Conservation (phyloP, 1,140 invertebrate species). For the Diabrotica undecimpunctata region DNA sequence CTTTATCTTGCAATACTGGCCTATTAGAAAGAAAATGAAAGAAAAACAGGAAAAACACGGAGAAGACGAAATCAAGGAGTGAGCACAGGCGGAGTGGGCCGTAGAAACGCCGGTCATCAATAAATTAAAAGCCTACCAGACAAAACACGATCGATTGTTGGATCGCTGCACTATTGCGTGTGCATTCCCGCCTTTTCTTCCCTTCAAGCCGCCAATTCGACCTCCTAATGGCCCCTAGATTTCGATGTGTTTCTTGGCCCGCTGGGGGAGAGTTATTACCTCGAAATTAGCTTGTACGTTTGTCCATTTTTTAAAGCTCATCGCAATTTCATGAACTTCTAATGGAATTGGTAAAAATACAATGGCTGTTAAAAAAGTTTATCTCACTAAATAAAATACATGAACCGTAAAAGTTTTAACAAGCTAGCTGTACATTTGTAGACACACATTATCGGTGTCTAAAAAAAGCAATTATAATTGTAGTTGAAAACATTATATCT, state of each 20-base stretch:
- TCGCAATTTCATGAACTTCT: too few species aligned
- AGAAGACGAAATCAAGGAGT: not conserved
- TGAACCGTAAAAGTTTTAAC: too few species aligned
- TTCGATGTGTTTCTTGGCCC: not conserved
- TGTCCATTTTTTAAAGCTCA: too few species aligned
- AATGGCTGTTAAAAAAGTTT: too few species aligned
- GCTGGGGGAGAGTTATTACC: too few species aligned
- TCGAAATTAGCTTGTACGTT: too few species aligned
- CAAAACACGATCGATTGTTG: slow-evolving; percentile 1
- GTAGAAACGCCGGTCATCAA: slow-evolving; percentile 11
- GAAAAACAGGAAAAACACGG: not conserved
- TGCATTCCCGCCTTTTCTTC: slow-evolving; percentile 7
- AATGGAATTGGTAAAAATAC: too few species aligned
- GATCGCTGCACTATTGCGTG: slow-evolving; percentile 5
- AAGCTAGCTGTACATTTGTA: too few species aligned
- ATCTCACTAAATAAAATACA: too few species aligned
- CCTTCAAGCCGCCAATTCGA: not conserved
- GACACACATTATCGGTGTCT: too few species aligned
- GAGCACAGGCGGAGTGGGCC: not conserved
- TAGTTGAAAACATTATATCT: too few species aligned
- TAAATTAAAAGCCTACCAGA: slow-evolving; percentile 17
- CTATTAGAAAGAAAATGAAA: not conserved
- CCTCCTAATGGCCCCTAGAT: not conserved
- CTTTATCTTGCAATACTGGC: not conserved
- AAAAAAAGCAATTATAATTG: too few species aligned